Base-by-base conservation (phyloP, 2,797 vertebrate species). In the Macrochelys suwanniensis region DNA sequence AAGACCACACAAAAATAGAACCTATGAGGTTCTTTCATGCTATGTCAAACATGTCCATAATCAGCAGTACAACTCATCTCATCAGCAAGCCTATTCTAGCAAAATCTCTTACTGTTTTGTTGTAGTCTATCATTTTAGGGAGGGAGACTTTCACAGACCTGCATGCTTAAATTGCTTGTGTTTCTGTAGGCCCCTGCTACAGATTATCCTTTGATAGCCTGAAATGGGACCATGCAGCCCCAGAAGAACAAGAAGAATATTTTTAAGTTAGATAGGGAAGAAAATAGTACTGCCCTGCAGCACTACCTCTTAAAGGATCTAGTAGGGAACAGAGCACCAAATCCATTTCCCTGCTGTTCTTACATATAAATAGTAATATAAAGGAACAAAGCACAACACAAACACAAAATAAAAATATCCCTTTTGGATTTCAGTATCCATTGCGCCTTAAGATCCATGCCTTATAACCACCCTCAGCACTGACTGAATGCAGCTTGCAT, bases 71-170 rank as follows among this genome's bases (percentile, higher is more conserved):
- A n/a, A 50, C 45, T 61, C 93, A 85, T 92, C 51, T 90, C 82
- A 94, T 25, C 85, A 96, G 71, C 31, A 85, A 95, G 42, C 37
- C 16, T 95, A 90, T 87, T 87, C 77, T 49, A 47, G 77, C 47
- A 89, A 61, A 25, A 88, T 74, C 5, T 88, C 50, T 47, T 77
- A 57, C 28, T 23, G 59, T 92, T 90, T 87, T 93, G 54, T 57
- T 80, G 76, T 37, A 93, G 90, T 7, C 33, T 77, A n/a, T 80
- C 28, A 76, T 91, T 96, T 88, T 76, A 61, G 54, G 80, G 13
- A 85, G 2, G 3, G 12, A 94, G 21, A 6, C 79, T 61, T 21
- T 96, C 65, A 79, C 25, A 53, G 16, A 59, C 53, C 21, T 74
- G 4, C 7, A 4, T 47, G 8, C 37, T 84, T 80, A 80, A n/a